A percentile compares a stretch with the other conserved stretches of the same genome.
Conservation (phyloP, 2,888 invertebrate species). For the Caprella mutica region DNA sequence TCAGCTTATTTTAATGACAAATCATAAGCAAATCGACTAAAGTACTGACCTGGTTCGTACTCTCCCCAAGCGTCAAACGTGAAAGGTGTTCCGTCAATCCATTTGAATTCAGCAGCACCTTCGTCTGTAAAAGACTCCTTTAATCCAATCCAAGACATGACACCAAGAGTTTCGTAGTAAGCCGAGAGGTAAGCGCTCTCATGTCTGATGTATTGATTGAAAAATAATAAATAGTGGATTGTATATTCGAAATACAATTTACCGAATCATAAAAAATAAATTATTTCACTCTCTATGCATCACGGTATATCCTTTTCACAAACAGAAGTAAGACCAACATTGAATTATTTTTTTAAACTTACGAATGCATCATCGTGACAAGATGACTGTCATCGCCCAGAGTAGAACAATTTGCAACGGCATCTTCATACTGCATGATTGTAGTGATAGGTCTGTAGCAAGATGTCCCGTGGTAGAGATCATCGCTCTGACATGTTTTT, state of each 20-base stretch:
- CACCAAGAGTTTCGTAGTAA: background rate
- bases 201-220: background rate
- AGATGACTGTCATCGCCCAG: background rate
- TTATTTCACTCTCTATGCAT: no score
- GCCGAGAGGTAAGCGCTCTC: slow-evolving; percentile 16
- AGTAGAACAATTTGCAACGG: background rate
- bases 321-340: no score
- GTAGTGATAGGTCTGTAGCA: background rate
- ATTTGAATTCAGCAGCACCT: slow-evolving; percentile 11
- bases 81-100: slow-evolving; percentile 16
- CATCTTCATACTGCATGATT: background rate
- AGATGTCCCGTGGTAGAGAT: slow-evolving; percentile 5
- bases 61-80: slow-evolving; percentile 21
- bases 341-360: background rate
- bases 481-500: background rate
- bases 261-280: no score
- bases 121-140: background rate
- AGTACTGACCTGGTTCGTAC: slow-evolving; percentile 20
- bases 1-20: no score
- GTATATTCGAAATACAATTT: no score
- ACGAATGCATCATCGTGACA: background rate
- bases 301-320: no score
- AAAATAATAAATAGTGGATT: no score
- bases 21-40: no score
- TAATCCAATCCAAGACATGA: slow-evolving; percentile 18